Conservation (phyloP, 2,113 vertebrate genomes). For the Cichladusa arquata region DNA sequence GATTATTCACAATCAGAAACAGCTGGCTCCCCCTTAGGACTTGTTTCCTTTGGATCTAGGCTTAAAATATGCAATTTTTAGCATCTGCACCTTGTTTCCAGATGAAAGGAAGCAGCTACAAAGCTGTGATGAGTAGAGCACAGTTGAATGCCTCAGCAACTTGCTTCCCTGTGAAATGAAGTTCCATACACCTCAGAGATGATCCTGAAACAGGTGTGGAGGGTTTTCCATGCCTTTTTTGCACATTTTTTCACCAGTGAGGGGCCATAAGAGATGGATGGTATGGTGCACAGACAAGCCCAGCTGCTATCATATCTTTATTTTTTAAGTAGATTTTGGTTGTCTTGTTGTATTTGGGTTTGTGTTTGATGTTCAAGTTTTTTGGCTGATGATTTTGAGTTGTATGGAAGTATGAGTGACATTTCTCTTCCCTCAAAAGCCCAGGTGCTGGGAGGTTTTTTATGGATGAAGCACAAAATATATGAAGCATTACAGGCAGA, state of each 20-base stretch:
- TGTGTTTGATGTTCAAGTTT: neutral
- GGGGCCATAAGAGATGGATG: neutral
- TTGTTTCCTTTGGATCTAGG: neutral
- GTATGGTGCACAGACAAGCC: neutral
- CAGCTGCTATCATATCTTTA: neutral
- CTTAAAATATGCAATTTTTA: neutral
- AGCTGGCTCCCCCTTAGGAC: neutral
- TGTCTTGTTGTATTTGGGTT: neutral
- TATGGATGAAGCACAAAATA: neutral
- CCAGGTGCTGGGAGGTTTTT: neutral
- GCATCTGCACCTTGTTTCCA: neutral
- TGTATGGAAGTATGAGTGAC: neutral
- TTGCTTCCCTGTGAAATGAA: neutral
- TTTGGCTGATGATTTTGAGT: neutral
- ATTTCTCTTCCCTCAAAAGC: neutral
- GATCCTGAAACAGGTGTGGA: neutral
- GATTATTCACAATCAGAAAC: neutral
- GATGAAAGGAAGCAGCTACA: neutral
- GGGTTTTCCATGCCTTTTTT: neutral
- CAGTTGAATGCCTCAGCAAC: neutral
- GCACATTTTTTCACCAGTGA: neutral
- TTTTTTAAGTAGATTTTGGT: neutral
- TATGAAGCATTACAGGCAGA: neutral
- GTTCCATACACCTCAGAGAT: neutral
- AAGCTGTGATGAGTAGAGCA: neutral